phyloP scores from a whole-genome alignment of 2,888 invertebrate genomes.

The Drosophila atripex region DNA sequence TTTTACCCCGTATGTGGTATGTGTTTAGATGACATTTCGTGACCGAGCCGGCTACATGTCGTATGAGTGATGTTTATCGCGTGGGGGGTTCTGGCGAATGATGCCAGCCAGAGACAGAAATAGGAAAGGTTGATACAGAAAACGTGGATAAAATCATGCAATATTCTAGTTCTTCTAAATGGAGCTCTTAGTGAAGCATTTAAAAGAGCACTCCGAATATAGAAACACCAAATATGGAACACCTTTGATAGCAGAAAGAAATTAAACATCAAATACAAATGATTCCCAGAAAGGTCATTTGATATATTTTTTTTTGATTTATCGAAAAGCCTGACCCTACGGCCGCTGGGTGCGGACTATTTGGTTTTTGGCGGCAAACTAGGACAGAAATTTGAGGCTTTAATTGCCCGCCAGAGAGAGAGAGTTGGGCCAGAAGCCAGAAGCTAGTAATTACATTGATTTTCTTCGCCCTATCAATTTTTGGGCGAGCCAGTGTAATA shows the following conservation, averaged over 20 bases:
- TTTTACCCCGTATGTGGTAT: constrained; percentile 30
- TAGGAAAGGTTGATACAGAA: not conserved
- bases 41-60: constrained; percentile 20
- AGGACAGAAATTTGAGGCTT: constrained; percentile 34
- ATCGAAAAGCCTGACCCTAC: not conserved
- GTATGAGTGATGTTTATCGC: constrained; percentile 28
- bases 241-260: not conserved
- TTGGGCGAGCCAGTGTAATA: constrained; percentile 64
- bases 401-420: constrained; percentile 52
- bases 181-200: not conserved
- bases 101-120: constrained; percentile 5
- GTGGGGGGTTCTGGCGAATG: constrained; percentile 4
- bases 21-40: constrained; percentile 9
- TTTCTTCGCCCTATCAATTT: constrained; percentile 66
- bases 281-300: not conserved
- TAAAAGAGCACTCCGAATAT: not conserved
- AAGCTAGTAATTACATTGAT: constrained; percentile 71
- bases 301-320: not conserved
- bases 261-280: not conserved
- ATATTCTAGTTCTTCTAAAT: not conserved
- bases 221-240: not conserved
- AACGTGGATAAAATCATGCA: not conserved
- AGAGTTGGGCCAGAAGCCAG: constrained; percentile 29
- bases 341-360: constrained; percentile 11
- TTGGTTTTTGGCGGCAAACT: constrained; percentile 57